Evolutionary conservation across 2,113 vertebrate species (phyloP), one percentile per base, ranked within the genome.

Genomic region (Callipepla californica): DNA sequence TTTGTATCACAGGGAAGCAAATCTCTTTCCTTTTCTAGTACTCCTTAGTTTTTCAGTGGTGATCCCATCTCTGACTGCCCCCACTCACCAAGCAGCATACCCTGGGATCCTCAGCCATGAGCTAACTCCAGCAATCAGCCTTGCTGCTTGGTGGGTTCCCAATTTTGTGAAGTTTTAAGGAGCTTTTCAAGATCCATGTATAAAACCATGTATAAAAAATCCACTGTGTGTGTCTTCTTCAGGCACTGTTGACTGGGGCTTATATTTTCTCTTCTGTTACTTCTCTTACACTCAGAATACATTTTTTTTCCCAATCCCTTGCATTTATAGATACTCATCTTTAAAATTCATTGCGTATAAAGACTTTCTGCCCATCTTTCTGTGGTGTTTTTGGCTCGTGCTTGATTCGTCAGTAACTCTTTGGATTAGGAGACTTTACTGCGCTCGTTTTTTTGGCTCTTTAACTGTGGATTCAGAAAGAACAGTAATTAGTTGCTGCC

Each of bases 361-460:
- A 95, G 9, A 74, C 53, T 70, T 86, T 78, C 84, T 96, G 65
- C 61, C 63, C 83, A 26, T 55, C 47, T 55, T 10, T 6, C 85
- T 48, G 68, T 9, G 42, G 85, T 18, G 16, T 32, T 87, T 76
- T 75, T 91, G 40, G 45, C 65, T 70, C 14, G 25, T 73, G 36
- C 85, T 86, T 85, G 26, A 95, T 86, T 47, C 42, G 69, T 85
- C 87, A 76, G 2, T 74, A 91, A 80, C 75, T 89, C 93, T 42
- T 70, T 47, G 66, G 11, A 78, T 87, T 83, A 32, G 18, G 34
- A 66, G 17, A 62, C 51, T 91, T 78, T 75, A 45, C 72, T 55
- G 57, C 74, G 44, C 75, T 94, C 84, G 38, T 86, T 89, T 94
- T 94, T 77, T 68, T 91, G 95, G 78, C 93, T 96, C 85, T 91